These are phyloP conservation scores for Diachrysia chrysitis DNA, from an alignment of 2,888 invertebrate genomes.

Conservation along the genomic window DNA sequence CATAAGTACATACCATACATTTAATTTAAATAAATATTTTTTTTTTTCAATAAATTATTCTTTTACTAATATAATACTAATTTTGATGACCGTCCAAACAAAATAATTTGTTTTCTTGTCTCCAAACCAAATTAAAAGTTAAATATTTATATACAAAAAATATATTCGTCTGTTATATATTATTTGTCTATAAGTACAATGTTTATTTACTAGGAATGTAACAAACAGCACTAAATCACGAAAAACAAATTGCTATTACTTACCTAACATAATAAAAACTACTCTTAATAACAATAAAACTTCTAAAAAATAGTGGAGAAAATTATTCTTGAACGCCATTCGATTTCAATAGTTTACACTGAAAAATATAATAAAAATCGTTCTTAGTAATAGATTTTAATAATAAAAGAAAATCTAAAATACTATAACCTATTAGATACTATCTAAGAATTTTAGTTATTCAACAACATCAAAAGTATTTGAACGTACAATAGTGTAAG, in stretches of 20 bases:
- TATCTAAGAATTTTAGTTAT: too few relatives aligned
- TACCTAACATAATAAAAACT: background rate
- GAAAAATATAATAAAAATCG: constrained; percentile 57
- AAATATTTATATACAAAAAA: constrained; percentile 25
- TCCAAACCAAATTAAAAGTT: background rate
- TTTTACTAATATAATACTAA: background rate
- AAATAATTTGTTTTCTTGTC: background rate
- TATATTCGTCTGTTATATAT: constrained; percentile 21
- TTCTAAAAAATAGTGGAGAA: constrained; percentile 28
- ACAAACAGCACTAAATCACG: constrained; percentile 35
- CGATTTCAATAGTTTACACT: constrained; percentile 72
- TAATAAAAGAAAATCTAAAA: background rate
- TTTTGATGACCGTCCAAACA: background rate
- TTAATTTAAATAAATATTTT: constrained; percentile 1
- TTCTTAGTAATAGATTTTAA: background rate
- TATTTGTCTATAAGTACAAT: constrained; percentile 9
- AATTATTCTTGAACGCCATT: constrained; percentile 61
- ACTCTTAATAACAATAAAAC: constrained; percentile 16
- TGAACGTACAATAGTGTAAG: too few relatives aligned
- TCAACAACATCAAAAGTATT: too few relatives aligned
- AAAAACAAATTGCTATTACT: constrained; percentile 1
- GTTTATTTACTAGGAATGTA: constrained; percentile 51
- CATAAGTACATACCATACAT: too few relatives aligned
- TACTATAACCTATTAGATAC: background rate
- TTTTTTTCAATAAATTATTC: background rate